Evolutionary conservation across 2,113 vertebrate genomes (phyloP).

Genomic region (Strigops habroptila): DNA sequence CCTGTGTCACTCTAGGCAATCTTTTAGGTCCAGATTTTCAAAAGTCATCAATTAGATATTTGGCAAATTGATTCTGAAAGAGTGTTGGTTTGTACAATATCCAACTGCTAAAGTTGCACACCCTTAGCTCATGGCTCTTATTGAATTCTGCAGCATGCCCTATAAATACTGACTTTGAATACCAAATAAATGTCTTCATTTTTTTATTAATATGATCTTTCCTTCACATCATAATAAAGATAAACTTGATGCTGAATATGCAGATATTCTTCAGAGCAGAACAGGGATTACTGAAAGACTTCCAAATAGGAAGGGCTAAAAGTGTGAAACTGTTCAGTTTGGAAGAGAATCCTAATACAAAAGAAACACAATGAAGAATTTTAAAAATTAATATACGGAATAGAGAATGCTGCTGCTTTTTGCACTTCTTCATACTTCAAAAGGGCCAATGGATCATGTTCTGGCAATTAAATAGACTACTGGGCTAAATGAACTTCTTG

Average conservation of each 20-base stretch:
- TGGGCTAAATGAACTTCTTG: slow-evolving; percentile 5
- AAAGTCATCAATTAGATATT: background rate
- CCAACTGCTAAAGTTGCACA: background rate
- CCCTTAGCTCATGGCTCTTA: background rate
- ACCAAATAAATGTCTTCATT: background rate
- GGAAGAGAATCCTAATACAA: background rate
- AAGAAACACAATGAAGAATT: background rate
- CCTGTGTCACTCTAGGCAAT: background rate
- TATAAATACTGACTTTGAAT: background rate
- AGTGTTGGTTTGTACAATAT: background rate
- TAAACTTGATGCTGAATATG: background rate
- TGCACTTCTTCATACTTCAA: background rate
- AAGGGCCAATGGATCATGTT: background rate
- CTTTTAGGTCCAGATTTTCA: background rate
- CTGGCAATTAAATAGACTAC: background rate
- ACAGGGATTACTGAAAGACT: background rate
- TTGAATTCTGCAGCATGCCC: background rate
- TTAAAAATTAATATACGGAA: background rate
- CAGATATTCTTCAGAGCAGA: background rate
- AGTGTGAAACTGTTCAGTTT: background rate
- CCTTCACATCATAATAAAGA: background rate
- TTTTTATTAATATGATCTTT: background rate
- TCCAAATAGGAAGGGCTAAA: background rate
- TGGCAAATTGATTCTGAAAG: background rate
- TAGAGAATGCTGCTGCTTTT: background rate